phyloP scores from a whole-genome alignment of 2,797 vertebrate species.

The Rousettus madagascariensis region DNA sequence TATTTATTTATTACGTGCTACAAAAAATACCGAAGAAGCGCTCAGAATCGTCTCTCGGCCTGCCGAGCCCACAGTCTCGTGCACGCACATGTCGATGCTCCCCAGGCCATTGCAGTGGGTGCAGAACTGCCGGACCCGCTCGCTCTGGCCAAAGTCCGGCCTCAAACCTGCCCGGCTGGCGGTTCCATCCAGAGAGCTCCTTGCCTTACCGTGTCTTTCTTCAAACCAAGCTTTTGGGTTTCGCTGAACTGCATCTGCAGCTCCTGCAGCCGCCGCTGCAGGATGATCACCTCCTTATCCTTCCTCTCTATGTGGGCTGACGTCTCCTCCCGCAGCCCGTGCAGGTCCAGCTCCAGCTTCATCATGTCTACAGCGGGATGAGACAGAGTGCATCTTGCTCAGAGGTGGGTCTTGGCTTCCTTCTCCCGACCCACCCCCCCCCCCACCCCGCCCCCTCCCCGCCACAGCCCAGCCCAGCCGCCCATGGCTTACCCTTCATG shows the following conservation, averaged over 20 bases:
- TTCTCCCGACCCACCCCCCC: fast-evolving
- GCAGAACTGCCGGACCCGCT: fast-evolving
- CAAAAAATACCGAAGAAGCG: not conserved
- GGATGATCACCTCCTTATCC: constrained; percentile 74
- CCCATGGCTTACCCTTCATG: constrained; percentile 74
- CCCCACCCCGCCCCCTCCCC: too few relatives aligned
- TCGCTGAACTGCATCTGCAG: constrained; percentile 81
- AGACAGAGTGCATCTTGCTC: not conserved
- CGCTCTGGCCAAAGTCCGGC: not conserved
- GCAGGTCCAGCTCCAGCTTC: constrained; percentile 80
- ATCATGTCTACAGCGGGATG: constrained; percentile 71
- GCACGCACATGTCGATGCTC: not conserved
- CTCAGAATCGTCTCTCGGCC: not conserved
- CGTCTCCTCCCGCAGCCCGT: constrained; percentile 76
- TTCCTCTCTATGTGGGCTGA: constrained; percentile 74
- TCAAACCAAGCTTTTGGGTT: constrained; percentile 74
- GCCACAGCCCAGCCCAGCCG: fast-evolving
- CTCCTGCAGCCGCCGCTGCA: constrained; percentile 78
- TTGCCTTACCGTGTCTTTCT: constrained; percentile 81
- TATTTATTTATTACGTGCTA: not conserved
- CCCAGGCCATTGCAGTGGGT: too few relatives aligned
- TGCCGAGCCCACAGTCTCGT: not conserved
- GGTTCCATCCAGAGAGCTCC: too few relatives aligned
- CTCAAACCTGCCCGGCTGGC: not conserved
- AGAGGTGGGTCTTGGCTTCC: not conserved